Evolutionary conservation across 2,113 vertebrate genomes (phyloP).

Genomic region (Todiramphus saurophagus): DNA sequence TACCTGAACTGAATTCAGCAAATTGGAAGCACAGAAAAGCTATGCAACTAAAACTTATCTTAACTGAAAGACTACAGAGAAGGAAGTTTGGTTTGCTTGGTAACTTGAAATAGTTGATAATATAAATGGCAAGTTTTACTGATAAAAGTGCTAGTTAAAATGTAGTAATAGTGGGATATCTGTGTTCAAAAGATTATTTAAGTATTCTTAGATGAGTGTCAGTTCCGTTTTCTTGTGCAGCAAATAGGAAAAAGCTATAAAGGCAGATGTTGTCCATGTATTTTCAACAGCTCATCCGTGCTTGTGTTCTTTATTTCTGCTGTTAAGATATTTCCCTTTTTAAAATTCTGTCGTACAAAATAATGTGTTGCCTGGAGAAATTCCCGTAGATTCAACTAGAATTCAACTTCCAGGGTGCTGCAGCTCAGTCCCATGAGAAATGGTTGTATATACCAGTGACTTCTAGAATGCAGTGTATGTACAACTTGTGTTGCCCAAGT

Average conservation of each 20-base stretch:
- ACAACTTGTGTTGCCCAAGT: not conserved
- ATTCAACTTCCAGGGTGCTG: not conserved
- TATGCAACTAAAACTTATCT: not conserved
- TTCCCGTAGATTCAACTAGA: not conserved
- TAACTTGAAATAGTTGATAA: not conserved
- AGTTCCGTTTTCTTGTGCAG: not conserved
- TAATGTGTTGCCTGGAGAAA: not conserved
- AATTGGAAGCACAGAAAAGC: not conserved
- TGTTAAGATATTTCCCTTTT: not conserved
- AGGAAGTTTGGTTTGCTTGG: not conserved
- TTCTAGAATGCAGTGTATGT: not conserved
- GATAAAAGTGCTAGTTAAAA: not conserved
- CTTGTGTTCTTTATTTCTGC: not conserved
- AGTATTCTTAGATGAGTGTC: not conserved
- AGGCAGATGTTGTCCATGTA: not conserved
- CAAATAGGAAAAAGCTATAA: not conserved
- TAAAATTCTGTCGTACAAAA: not conserved
- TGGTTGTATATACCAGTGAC: not conserved
- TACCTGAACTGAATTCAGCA: not conserved
- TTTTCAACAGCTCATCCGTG: not conserved
- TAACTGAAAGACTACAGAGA: not conserved
- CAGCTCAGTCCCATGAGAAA: not conserved
- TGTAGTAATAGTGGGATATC: not conserved
- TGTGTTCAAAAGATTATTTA: not conserved
- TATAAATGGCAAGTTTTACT: not conserved